Percentiles rank a stretch among this genome's conserved stretches.
Conservation (phyloP, 2,797 vertebrate species). For the Sebastes cheni region DNA sequence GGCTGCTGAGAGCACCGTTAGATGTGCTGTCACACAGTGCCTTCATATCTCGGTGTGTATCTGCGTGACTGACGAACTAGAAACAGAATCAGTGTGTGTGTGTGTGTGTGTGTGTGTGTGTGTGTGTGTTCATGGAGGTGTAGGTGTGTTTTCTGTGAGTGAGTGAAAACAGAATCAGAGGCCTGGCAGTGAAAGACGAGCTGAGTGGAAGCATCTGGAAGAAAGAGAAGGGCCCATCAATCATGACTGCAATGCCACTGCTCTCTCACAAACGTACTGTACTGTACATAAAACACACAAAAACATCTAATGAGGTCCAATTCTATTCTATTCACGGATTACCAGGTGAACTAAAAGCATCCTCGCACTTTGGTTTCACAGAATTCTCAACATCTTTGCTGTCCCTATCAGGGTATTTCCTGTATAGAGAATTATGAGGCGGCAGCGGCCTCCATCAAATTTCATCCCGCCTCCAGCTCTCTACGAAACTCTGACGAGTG, state of each 20-base stretch:
- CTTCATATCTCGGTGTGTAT: constrained; percentile 60
- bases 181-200: constrained; percentile 52
- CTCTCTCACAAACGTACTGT: background rate
- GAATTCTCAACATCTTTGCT: background rate
- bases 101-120: constrained; percentile 1
- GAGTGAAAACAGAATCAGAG: constrained; percentile 56
- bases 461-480: no score
- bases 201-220: constrained; percentile 52
- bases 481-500: no score
- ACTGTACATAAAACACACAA: constrained; percentile 1
- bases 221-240: constrained; percentile 60
- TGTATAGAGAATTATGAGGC: no score
- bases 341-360: background rate
- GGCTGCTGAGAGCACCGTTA: constrained; percentile 47
- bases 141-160: constrained; percentile 34
- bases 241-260: constrained; percentile 27
- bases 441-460: no score
- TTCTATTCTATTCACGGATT: background rate
- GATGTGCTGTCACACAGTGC: constrained; percentile 68
- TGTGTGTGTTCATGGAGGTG: background rate
- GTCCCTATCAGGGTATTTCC: no score
- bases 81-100: constrained; percentile 41
- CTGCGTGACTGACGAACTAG: constrained; percentile 61
- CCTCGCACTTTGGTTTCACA: background rate
- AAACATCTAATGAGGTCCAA: background rate